These are phyloP conservation scores for Melieria picta DNA, from an alignment of 2,888 invertebrate genomes.

Conservation along the genomic window DNA sequence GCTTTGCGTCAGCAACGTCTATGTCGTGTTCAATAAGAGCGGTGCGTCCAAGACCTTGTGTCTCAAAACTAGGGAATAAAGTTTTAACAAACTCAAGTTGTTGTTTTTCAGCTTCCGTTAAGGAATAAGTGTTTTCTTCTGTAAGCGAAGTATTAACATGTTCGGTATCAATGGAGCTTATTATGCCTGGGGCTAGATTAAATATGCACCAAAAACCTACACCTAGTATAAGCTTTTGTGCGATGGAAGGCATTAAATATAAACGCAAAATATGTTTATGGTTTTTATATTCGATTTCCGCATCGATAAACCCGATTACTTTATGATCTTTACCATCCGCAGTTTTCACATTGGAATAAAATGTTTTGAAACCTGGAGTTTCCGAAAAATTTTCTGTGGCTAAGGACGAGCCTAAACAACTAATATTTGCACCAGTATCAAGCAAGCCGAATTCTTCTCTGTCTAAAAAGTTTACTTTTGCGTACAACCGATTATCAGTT, in stretches of 20 bases:
- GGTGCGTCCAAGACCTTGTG: slow-evolving; percentile 35
- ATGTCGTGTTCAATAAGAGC: slow-evolving; percentile 36
- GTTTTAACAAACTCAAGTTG: slow-evolving; percentile 20
- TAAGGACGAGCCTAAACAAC: not conserved
- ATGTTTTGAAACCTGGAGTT: not conserved
- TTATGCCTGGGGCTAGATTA: not conserved
- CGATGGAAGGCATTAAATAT: not conserved
- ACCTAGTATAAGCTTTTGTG: not conserved
- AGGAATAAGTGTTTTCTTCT: not conserved
- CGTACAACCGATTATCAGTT: too few species aligned
- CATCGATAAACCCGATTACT: not conserved
- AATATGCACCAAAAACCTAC: not conserved
- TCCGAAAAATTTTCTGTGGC: not conserved
- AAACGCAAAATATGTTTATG: not conserved
- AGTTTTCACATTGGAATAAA: not conserved
- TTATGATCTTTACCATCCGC: not conserved
- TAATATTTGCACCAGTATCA: not conserved
- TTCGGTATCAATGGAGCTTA: not conserved
- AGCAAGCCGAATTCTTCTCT: too few species aligned
- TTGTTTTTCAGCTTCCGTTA: slow-evolving; percentile 5
- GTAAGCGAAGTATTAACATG: not conserved
- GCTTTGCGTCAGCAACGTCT: slow-evolving; percentile 29
- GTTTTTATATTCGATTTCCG: not conserved
- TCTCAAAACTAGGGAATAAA: slow-evolving; percentile 31
- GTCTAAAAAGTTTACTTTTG: too few species aligned